phyloP scores from a whole-genome alignment of 2,797 vertebrate species.

The Xyrichtys novacula region DNA sequence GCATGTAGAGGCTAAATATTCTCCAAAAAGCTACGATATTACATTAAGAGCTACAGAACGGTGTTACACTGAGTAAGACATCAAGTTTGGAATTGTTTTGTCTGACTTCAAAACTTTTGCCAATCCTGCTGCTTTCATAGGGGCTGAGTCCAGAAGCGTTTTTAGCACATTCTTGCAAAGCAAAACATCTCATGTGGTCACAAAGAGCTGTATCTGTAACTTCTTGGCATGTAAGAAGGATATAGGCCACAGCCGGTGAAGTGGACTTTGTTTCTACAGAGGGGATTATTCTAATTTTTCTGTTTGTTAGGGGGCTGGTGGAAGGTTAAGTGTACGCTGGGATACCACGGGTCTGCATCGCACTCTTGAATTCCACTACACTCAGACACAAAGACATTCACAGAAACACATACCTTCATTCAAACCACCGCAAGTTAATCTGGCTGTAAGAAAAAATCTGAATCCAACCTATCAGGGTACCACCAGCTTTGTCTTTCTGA shows the following conservation, averaged over 20 bases:
- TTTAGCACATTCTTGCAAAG: not conserved
- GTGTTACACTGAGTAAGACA: not conserved
- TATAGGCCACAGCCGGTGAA: not conserved
- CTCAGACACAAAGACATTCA: not conserved
- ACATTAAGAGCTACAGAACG: too few relatives aligned
- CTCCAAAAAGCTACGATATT: not conserved
- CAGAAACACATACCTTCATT: conserved; percentile 25
- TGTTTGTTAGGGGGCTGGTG: not conserved
- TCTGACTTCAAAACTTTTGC: not conserved
- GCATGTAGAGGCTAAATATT: not conserved
- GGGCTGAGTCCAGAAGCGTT: not conserved
- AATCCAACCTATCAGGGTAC: not conserved
- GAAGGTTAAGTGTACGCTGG: not conserved
- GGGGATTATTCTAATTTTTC: conserved; percentile 43
- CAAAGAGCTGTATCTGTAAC: not conserved
- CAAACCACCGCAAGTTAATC: conserved; percentile 29
- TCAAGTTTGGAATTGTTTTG: not conserved
- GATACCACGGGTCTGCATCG: conserved; percentile 3
- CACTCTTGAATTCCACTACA: conserved; percentile 34
- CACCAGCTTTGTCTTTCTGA: too few relatives aligned
- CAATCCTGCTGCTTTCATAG: not conserved
- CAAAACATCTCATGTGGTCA: not conserved
- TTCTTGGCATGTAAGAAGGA: conserved; percentile 5
- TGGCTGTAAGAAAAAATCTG: conserved; percentile 30
- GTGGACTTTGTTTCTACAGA: conserved; percentile 21